Evolutionary conservation across 2,113 vertebrate genomes (phyloP), one percentile per base, ranked within the genome.

Genomic region (Eclectus roratus): DNA sequence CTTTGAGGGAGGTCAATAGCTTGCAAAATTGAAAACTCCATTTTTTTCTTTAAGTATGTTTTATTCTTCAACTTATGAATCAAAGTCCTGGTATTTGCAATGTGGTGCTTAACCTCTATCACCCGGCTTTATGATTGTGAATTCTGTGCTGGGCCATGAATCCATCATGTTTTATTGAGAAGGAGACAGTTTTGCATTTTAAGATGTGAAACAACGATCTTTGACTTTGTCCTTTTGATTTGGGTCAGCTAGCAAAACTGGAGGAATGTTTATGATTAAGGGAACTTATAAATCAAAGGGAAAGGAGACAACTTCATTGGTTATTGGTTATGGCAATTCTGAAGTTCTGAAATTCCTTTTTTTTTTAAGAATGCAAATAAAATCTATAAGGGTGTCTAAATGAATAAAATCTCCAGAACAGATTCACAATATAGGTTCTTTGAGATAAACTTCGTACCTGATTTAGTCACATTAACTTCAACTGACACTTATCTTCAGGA

Each of bases 141-240:
- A 83, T 97, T 95, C 78, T 93, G 50, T 63, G 83, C 77, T 87
- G 80, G 33, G 73, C 91, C 61, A 92, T 97, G 92, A 96, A 97
- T 97, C 91, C 63, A 89, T 97, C 96, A 96, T 39, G 66, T 92
- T 97, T 97, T 95, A 95, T 96, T 93, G 96, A 93, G 93, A 92
- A 88, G 15, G 93, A 95, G 95, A 94, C 90, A 95, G 93, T 88
- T 82, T 72, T 93, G 89, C 85, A 89, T 96, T 97, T 92, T 94
- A 96, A 96, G 95, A 91, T 44, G 88, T 96, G 94, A 90, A 96
- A 74, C 94, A 93, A 39, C 1, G 46, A 95, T 94, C 95, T 96
- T 95, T 97, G 93, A 97, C 94, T 95, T 91, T 63, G 82, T 93
- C 93, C 94, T 96, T 96, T 97, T 88, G 94, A 96, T 95, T 95